Conservation (phyloP, 2,888 invertebrate species). For the Cryptus viduatorius region DNA sequence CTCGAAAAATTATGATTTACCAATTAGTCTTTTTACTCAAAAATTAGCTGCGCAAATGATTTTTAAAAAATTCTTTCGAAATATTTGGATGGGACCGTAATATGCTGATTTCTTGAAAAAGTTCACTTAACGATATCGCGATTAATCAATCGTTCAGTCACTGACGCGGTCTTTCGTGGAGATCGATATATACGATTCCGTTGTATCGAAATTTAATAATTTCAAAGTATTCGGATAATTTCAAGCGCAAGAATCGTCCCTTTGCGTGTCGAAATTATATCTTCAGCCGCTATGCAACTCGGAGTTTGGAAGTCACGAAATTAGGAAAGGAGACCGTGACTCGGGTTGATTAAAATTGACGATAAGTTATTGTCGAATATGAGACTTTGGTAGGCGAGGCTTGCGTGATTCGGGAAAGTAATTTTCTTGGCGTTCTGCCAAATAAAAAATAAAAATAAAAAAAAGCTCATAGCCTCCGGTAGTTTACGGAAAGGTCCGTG, state of each 20-base stretch:
- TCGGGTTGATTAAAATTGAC: slow-evolving; percentile 55
- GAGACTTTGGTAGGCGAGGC: slow-evolving; percentile 37
- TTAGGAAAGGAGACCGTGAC: slow-evolving; percentile 10
- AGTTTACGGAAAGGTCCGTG: background rate
- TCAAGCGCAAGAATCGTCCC: slow-evolving; percentile 21
- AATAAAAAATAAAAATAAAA: slow-evolving; percentile 8
- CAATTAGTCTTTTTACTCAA: no score
- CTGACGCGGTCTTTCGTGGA: slow-evolving; percentile 8
- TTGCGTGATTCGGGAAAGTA: slow-evolving; percentile 59
- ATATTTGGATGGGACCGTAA: background rate
- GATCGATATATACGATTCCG: background rate
- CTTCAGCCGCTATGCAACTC: slow-evolving; percentile 33
- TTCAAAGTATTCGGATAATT: slow-evolving; percentile 26
- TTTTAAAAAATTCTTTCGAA: background rate
- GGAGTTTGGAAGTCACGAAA: slow-evolving; percentile 10
- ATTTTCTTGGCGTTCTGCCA: slow-evolving; percentile 27
- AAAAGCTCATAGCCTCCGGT: background rate
- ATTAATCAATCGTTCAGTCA: slow-evolving; percentile 5
- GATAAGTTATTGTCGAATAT: slow-evolving; percentile 15
- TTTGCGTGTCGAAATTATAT: slow-evolving; percentile 24
- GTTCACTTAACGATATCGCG: background rate
- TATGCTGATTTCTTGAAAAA: background rate
- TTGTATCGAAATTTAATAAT: slow-evolving; percentile 1
- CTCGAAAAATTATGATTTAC: no score
- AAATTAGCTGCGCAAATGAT: background rate